Evolutionary conservation across 2,797 vertebrate species (phyloP).

Genomic region (Peromyscus eremicus): DNA sequence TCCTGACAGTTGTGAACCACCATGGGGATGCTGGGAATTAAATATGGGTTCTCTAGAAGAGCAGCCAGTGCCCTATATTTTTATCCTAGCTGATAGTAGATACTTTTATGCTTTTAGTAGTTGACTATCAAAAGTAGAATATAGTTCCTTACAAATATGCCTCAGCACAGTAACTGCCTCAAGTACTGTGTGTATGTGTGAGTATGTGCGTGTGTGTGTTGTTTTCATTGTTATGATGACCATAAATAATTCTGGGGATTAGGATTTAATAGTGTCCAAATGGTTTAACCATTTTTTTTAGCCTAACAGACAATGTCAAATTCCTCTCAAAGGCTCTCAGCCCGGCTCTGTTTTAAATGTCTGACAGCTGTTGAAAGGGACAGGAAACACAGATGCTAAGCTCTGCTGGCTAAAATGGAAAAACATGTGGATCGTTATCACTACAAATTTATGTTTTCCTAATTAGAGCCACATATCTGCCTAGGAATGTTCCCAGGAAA

Average conservation of each 20-base stretch:
- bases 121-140: background rate
- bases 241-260: background rate
- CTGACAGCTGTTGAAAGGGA: constrained; percentile 60
- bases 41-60: background rate
- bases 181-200: background rate
- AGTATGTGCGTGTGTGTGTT: background rate
- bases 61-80: background rate
- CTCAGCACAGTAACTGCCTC: background rate
- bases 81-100: background rate
- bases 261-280: background rate
- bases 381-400: constrained; percentile 50
- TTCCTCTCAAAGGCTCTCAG: background rate
- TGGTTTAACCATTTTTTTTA: constrained; percentile 10
- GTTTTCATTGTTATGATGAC: background rate
- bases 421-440: constrained; percentile 49
- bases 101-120: background rate
- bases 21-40: background rate
- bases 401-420: constrained; percentile 59
- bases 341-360: background rate
- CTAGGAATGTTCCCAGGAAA: constrained; percentile 31
- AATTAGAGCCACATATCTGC: background rate
- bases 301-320: constrained; percentile 10
- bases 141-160: background rate
- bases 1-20: background rate
- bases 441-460: constrained; percentile 35